Evolutionary conservation across 2,797 vertebrate genomes (phyloP), one percentile per base, ranked within the genome.

Genomic region (Propithecus perrieri): DNA sequence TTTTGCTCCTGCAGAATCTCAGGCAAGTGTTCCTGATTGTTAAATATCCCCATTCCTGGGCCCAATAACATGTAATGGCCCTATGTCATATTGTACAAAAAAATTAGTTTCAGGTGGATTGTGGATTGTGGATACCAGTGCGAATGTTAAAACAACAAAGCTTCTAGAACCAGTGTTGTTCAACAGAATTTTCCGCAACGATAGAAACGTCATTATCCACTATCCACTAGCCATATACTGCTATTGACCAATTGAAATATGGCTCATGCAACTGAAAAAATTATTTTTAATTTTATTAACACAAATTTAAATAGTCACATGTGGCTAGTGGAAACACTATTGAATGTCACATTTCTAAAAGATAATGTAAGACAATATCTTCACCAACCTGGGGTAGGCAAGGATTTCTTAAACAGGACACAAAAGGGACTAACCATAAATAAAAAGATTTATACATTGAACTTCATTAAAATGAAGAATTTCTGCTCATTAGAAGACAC

Each of bases 391-490:
- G 48, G 48, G 35, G 5, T 2, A 48, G 46, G 9, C 28, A 75
- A 72, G 72, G 33, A 53, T 43, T 81, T 38, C 55, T 50, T 38
- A 83, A 67, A 83, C 5, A 50, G 28, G 38, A 86, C 26, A 63
- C 48, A 74, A 72, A 50, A 57, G 65, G 20, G 20, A 65, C 41
- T 55, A 65, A 30, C 43, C 5, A 7, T n/a, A 84, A 81, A 74
- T n/a, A n/a, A 88, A 74, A 75, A n/a, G 14, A 46, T 41, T 33
- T 50, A 63, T 33, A 88, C 9, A 46, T 4, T 53, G 17, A 33
- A 69, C 7, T 86, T 89, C 5, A 69, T 78, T 71, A 84, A 85
- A 93, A 94, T 87, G 15, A 90, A 89, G 85, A 75, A 69, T 76
- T 85, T 91, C 61, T 90, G 67, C 22, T 85, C 3, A 53, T n/a